Base-by-base conservation (phyloP, 2,888 invertebrate genomes). In the Osedax frankpressi region DNA sequence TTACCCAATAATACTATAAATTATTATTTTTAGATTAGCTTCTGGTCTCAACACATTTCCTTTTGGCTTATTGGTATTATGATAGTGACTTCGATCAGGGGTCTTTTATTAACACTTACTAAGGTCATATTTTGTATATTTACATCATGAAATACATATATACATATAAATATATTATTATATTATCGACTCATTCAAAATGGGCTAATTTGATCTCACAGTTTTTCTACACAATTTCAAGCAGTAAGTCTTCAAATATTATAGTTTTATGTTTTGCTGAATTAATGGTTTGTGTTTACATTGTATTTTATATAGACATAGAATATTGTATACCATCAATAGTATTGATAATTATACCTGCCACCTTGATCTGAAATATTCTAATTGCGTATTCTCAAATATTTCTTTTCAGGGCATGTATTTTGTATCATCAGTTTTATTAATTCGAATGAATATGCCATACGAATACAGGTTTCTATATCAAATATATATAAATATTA, bases 371-470 rank as follows among this genome's bases (percentile, higher is more conserved):
- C n/a, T n/a, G n/a, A n/a, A n/a, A n/a, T n/a, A n/a, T n/a, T n/a
- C n/a, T n/a, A n/a, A n/a, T n/a, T n/a, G n/a, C n/a, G n/a, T n/a
- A n/a, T n/a, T n/a, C n/a, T n/a, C n/a, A n/a, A n/a, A n/a, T n/a
- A 28, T 79, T 76, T 69, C 28, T n/a, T 73, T 86, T 70, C 82
- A 89, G 89, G 97, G 97, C 60, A 98, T 98, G 97, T 98, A 98
- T 83, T 98, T 98, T 86, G 93, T 97, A 73, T 96, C 96, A 0
- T 95, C 94, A 0, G 97, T 98, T 0, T 88, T 98, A 0, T 86
- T 98, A 62, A 94, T 98, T 90, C 87, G 98, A 30, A 98, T 98
- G 98, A 98, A 98, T 83, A 95, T 98, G 94, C 98, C 98, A 0
- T 89, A 92, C 0, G 94, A 98, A 84, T 98, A 98, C 85, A 88